phyloP scores from a whole-genome alignment of 1,140 invertebrate species.

The Littorina saxatilis region DNA sequence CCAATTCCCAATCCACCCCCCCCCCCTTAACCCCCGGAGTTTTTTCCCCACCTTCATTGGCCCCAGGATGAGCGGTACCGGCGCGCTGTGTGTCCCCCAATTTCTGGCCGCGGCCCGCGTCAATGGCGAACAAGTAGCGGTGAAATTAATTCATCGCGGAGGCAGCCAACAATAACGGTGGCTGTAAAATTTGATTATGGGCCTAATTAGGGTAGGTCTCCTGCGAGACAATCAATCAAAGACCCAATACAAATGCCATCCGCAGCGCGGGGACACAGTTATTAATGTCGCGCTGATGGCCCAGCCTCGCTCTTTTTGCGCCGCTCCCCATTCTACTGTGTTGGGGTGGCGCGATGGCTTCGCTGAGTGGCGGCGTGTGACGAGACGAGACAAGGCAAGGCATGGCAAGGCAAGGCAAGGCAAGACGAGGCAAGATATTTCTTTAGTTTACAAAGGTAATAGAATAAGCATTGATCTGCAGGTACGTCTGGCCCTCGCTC shows the following conservation, averaged over 20 bases:
- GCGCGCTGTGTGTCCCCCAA: background rate
- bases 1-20: background rate
- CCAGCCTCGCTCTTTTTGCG: background rate
- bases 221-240: slow-evolving; percentile 57
- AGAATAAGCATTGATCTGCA: no score
- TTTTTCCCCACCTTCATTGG: background rate
- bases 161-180: slow-evolving; percentile 53
- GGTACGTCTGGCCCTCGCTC: no score
- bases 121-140: slow-evolving; percentile 42
- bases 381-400: no score
- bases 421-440: no score
- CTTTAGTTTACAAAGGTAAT: no score
- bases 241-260: slow-evolving; percentile 58
- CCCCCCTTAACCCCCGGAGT: background rate
- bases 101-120: background rate
- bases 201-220: slow-evolving; percentile 58
- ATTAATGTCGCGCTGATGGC: slow-evolving; percentile 55
- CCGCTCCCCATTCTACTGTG: background rate
- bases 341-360: no score
- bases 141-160: slow-evolving; percentile 57
- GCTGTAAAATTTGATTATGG: slow-evolving; percentile 61
- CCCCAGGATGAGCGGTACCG: background rate
- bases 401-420: no score
- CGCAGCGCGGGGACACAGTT: slow-evolving; percentile 50
- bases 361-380: no score